Conservation (phyloP, 2,888 invertebrate genomes). For the Barypeithes pellucidus region DNA sequence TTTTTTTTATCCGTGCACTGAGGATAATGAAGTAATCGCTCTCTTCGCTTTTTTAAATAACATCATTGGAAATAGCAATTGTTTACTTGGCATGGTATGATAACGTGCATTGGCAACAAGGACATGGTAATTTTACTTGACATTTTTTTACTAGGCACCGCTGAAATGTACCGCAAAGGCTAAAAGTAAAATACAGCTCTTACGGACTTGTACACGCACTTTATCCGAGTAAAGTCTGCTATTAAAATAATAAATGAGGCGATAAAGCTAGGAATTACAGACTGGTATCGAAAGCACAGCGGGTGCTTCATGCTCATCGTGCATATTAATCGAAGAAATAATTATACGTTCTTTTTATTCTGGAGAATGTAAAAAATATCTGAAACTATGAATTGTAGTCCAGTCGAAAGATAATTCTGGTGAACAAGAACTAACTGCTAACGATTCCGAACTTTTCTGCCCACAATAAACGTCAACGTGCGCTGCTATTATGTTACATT, state of each 20-base stretch:
- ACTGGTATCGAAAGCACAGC: slow-evolving; percentile 54
- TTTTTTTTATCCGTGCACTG: too few species aligned
- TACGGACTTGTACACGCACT: slow-evolving; percentile 52
- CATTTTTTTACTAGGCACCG: slow-evolving; percentile 15
- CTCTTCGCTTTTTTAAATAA: too few species aligned
- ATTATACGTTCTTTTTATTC: slow-evolving; percentile 48
- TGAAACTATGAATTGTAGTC: slow-evolving; percentile 7
- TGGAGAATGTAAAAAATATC: neutral
- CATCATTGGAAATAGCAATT: too few species aligned
- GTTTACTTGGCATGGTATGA: too few species aligned
- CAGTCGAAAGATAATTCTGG: too few species aligned
- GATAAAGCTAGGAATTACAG: slow-evolving; percentile 55
- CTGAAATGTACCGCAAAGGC: slow-evolving; percentile 35
- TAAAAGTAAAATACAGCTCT: slow-evolving; percentile 49
- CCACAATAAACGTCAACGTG: too few species aligned
- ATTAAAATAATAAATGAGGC: slow-evolving; percentile 56
- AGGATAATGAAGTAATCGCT: too few species aligned
- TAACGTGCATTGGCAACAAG: too few species aligned
- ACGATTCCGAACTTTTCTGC: too few species aligned
- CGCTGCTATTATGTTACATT: too few species aligned
- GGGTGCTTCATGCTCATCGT: slow-evolving; percentile 53
- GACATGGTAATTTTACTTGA: too few species aligned
- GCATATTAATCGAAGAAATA: slow-evolving; percentile 55
- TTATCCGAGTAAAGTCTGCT: slow-evolving; percentile 53
- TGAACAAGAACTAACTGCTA: too few species aligned